Conservation (phyloP, 1,140 invertebrate species). For the Aphis gossypii region DNA sequence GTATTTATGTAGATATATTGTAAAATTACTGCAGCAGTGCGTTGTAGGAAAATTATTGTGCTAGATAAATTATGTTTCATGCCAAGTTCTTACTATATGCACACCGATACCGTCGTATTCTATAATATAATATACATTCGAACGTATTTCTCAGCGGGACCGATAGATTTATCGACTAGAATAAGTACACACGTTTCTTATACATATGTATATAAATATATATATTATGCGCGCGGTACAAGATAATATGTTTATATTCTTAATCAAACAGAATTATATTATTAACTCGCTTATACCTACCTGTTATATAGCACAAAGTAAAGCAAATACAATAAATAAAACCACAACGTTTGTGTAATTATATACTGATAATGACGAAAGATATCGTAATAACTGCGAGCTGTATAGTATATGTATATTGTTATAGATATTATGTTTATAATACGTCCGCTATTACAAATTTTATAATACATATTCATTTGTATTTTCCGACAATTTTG, state of each 20-base stretch:
- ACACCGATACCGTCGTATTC: not conserved
- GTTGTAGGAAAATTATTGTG: not conserved
- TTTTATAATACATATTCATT: not conserved
- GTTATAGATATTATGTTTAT: not conserved
- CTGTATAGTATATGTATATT: not conserved
- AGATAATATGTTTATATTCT: conserved; percentile 6
- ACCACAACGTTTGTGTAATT: not conserved
- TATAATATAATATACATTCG: not conserved
- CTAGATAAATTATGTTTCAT: conserved; percentile 21
- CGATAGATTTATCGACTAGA: conserved; percentile 28
- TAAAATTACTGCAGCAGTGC: not conserved
- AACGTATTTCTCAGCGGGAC: not conserved
- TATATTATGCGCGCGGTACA: not conserved
- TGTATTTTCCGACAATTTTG: not conserved
- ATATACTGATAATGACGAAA: conserved; percentile 20
- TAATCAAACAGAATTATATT: conserved; percentile 34
- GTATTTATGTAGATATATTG: not conserved
- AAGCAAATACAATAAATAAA: conserved; percentile 21
- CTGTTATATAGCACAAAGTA: not conserved
- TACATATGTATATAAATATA: not conserved
- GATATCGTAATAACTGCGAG: not conserved
- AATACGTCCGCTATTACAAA: not conserved
- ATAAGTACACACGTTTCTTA: not conserved
- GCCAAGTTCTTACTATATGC: not conserved
- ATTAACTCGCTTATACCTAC: not conserved